Base-by-base conservation (phyloP, 2,797 vertebrate genomes). In the Microctenopoma stevenorrisi region DNA sequence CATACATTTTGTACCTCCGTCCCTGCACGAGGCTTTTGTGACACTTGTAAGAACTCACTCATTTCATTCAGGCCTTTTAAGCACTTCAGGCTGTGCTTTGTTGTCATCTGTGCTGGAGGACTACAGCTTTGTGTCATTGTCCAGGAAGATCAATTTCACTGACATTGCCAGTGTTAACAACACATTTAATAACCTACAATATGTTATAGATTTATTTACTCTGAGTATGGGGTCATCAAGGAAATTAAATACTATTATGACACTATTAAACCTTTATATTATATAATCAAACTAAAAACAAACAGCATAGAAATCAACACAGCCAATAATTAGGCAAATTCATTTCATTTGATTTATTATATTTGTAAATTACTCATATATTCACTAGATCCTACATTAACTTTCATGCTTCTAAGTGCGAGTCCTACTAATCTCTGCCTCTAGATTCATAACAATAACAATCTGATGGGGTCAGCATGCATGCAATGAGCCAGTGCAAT, bases 21-120 rank as follows among this genome's bases (percentile, higher is more conserved):
- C n/a, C 47, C 60, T 4, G 1, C 7, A 40, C 44, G 59, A 25
- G 42, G 26, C 22, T 22, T 56, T 44, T 40, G 4, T 58, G 26
- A 69, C n/a, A 68, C 52, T 63, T 49, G 55, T 16, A 57, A 44
- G 4, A 71, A 56, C 43, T 50, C 7, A 22, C 14, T 50, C 18
- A 37, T 30, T 28, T 60, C 5, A 59, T 43, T 53, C 52, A 16
- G 30, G 7, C 2, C 3, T 57, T 64, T 52, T 64, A 38, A 40
- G 26, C 15, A n/a, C 28, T 42, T 43, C 40, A n/a, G 37, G 11
- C 11, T 3, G 0, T 16, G 15, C n/a, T 55, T 22, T 55, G 8
- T 25, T 13, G 46, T 46, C 7, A 0, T 47, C 53, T 35, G 15
- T 53, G 35, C 7, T 49, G 28, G n/a, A 40, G 22, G 18, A 53